These are phyloP conservation scores for Pseudomyrmex gracilis DNA, from an alignment of 1,140 invertebrate genomes.

Conservation along the genomic window DNA sequence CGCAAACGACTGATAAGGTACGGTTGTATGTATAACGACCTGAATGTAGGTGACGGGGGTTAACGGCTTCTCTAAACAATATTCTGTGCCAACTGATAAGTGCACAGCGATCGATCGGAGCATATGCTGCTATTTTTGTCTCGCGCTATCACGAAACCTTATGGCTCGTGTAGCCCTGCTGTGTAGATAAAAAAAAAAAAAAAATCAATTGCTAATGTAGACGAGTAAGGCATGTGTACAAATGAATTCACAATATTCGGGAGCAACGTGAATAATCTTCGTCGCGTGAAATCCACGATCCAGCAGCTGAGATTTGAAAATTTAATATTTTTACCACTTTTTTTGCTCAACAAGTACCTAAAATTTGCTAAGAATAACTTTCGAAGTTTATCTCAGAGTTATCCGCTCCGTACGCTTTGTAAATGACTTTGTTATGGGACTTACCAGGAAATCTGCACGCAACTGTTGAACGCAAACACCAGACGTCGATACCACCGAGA, in stretches of 20 bases:
- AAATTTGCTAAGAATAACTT: not conserved
- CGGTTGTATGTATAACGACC: constrained; percentile 12
- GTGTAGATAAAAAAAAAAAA: constrained; percentile 1
- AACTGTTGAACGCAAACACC: constrained; percentile 14
- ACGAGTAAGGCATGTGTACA: constrained; percentile 1
- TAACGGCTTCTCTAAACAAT: constrained; percentile 45
- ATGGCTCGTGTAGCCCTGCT: constrained; percentile 5
- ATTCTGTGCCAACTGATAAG: constrained; percentile 46
- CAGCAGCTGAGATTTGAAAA: not conserved
- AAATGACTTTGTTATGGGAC: constrained; percentile 11
- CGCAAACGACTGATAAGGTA: constrained; percentile 13
- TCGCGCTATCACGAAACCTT: constrained; percentile 48
- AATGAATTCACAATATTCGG: not conserved
- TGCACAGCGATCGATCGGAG: constrained; percentile 49
- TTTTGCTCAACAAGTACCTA: not conserved
- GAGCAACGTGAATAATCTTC: not conserved
- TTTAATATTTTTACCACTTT: no score
- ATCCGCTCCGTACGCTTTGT: not conserved
- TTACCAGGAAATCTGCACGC: constrained; percentile 5
- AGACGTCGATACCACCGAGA: not conserved
- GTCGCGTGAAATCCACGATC: no score
- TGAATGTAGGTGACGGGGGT: constrained; percentile 51
- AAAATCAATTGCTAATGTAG: constrained; percentile 45
- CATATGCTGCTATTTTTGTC: constrained; percentile 50
- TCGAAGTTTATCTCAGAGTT: constrained; percentile 1